These are phyloP conservation scores for Clupea harengus DNA, from an alignment of 2,113 vertebrate genomes.

Conservation along the genomic window DNA sequence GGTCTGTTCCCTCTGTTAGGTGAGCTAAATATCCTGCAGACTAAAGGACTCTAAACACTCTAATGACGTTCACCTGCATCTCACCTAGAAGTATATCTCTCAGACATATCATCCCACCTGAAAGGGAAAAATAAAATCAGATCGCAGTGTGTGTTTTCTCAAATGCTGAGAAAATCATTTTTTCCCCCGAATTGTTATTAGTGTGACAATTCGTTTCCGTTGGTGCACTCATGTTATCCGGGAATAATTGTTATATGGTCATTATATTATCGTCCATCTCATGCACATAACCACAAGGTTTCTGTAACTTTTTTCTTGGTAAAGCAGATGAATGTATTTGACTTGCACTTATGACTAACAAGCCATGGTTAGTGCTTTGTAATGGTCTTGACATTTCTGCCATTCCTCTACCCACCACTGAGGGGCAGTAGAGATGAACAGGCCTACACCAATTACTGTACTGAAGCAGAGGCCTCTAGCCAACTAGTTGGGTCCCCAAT, in stretches of 20 bases:
- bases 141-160: background rate
- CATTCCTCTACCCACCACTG: conserved; percentile 32
- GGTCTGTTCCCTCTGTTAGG: conserved; percentile 33
- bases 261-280: background rate
- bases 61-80: conserved; percentile 48
- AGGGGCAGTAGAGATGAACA: conserved; percentile 40
- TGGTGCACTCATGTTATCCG: too few species aligned
- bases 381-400: background rate
- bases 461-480: background rate
- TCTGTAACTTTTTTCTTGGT: background rate
- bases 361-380: background rate
- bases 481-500: background rate
- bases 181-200: background rate
- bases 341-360: background rate
- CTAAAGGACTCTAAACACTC: conserved; percentile 51
- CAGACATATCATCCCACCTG: background rate
- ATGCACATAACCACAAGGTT: background rate
- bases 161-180: background rate
- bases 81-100: conserved; percentile 32
- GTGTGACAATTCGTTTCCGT: background rate
- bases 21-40: conserved; percentile 35
- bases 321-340: background rate
- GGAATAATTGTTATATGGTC: background rate
- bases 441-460: background rate
- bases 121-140: background rate